Evolutionary conservation across 37 sponge, comb jelly and placozoan genomes (phyloP), one percentile per base, ranked within the genome.

Genomic region (Cladorhizidae sp.): DNA sequence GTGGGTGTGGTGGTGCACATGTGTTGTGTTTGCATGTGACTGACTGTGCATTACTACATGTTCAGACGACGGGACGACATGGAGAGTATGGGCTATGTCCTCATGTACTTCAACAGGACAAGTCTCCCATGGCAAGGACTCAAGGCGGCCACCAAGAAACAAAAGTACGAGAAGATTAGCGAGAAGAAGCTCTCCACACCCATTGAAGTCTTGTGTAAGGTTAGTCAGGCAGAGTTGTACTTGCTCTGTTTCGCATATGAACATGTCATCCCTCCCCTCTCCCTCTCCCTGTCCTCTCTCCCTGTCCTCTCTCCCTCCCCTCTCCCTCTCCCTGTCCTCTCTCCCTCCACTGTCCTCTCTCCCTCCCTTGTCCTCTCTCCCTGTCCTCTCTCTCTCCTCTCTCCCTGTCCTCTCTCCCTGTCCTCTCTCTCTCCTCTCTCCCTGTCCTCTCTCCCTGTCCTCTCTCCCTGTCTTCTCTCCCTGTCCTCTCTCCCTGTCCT

Each of bases 101-200:
- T 98, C 50, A 98, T 98, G 98, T 98, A 98, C 69, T 98, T 98
- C 88, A 98, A 98, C 82, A 70, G 98, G 41, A 93, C 98, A 11
- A 93, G 89, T 52, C 86, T 98, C 11, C 98, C 98, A 9, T 98
- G 98, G 98, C 98, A 98, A 76, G 98, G 98, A 31, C 80, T 98
- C 12, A 98, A 98, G 84, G 98, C 99, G 85, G 99, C 92, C 32
- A 94, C 96, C 23, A 98, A 98, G 91, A 95, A 91, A 67, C 99
- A 98, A 63, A 98, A 98, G 61, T 98, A 98, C 81, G 99, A 98
- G 61, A 98, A 98, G 68, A 98, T 98, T 56, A 91, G 94, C 73
- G 99, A 98, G 73, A 98, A 93, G 76, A 98, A 98, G 65, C 89
- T 98, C 74, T 98, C 99, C 3, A 98, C 99, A 12, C 99, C 99